phyloP scores from a whole-genome alignment of 2,113 vertebrate genomes.

The Xenopus tropicalis region DNA sequence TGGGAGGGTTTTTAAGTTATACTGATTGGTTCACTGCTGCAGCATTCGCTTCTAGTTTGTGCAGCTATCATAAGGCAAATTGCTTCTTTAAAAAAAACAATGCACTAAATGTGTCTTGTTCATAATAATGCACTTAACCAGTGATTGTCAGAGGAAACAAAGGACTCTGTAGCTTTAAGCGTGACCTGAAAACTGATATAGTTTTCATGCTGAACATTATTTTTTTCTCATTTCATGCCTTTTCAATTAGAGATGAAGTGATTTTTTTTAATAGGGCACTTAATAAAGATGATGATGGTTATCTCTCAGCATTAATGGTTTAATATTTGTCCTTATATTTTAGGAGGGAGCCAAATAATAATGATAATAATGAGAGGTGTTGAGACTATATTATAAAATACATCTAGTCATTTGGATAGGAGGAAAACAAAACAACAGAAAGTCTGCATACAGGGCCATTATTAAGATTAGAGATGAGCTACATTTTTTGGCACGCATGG shows the following conservation, averaged over 20 bases:
- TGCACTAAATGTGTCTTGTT: not conserved
- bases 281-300: too few species aligned
- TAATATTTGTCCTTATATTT: too few species aligned
- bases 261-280: too few species aligned
- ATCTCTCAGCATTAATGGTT: too few species aligned
- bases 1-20: not conserved
- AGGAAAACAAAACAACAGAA: too few species aligned
- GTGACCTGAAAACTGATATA: not conserved
- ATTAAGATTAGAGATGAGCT: too few species aligned
- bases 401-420: too few species aligned
- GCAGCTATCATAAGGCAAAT: not conserved
- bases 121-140: not conserved
- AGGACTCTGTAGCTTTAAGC: not conserved
- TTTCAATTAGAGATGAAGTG: not conserved
- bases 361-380: too few species aligned
- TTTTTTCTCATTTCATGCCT: not conserved
- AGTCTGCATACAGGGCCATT: too few species aligned
- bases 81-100: not conserved
- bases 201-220: not conserved
- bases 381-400: too few species aligned
- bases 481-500: too few species aligned
- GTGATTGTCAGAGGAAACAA: not conserved
- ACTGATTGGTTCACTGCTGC: not conserved
- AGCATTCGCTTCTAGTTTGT: not conserved
- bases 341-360: too few species aligned